These are phyloP conservation scores for Sciurus niger DNA, from an alignment of 2,113 vertebrate genomes.

Conservation along the genomic window DNA sequence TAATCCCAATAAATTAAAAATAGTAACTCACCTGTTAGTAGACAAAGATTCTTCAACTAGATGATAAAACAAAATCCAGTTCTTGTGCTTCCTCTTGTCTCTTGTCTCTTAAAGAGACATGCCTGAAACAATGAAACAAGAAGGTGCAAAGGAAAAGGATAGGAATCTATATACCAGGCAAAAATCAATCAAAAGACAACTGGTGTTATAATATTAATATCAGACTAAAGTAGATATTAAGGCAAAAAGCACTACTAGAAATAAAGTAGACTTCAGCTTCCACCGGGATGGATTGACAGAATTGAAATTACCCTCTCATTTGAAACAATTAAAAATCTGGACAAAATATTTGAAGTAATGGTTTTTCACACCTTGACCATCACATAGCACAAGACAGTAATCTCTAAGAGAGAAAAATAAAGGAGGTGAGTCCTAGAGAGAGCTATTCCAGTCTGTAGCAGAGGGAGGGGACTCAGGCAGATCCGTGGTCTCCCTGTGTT, in stretches of 20 bases:
- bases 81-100: background rate
- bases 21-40: slow-evolving; percentile 16
- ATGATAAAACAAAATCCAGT: background rate
- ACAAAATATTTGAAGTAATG: no score
- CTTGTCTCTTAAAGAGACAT: slow-evolving; percentile 31
- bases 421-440: background rate
- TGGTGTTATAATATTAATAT: background rate
- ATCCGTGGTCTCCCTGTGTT: background rate
- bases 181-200: background rate
- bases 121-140: background rate
- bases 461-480: background rate
- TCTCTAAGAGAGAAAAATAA: background rate
- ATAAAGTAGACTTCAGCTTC: slow-evolving; percentile 5
- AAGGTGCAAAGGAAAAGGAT: background rate
- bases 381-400: no score
- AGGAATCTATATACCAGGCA: background rate
- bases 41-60: background rate
- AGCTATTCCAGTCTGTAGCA: background rate
- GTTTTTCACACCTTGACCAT: no score
- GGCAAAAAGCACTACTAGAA: background rate
- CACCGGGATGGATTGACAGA: background rate
- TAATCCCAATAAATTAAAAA: slow-evolving; percentile 6
- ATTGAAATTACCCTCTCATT: no score
- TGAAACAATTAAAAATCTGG: no score
- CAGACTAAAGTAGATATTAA: background rate